Evolutionary conservation across 1,140 invertebrate species (phyloP).

Genomic region (Pachypsylla venusta): DNA sequence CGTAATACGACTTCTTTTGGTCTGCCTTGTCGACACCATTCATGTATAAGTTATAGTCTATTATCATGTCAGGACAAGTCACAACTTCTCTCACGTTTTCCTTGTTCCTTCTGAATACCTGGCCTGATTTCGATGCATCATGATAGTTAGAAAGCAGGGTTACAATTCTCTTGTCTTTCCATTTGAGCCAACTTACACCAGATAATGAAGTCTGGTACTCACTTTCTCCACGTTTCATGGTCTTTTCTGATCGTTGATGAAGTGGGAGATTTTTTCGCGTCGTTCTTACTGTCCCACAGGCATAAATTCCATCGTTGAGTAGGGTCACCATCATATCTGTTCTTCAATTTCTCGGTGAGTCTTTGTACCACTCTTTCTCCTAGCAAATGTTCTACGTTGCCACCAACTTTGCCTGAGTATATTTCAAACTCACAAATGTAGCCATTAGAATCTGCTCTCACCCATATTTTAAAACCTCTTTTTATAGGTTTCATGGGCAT

Average conservation of each 20-base stretch:
- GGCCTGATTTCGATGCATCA: not conserved
- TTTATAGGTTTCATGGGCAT: slow-evolving; percentile 28
- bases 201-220: slow-evolving; percentile 10
- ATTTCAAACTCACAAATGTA: slow-evolving; percentile 20
- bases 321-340: slow-evolving; percentile 16
- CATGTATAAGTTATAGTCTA: slow-evolving; percentile 30
- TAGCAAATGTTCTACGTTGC: slow-evolving; percentile 18
- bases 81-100: slow-evolving; percentile 17
- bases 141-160: slow-evolving; percentile 10
- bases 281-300: slow-evolving; percentile 21
- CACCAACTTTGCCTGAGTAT: slow-evolving; percentile 19
- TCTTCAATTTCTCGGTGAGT: slow-evolving; percentile 12
- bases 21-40: slow-evolving; percentile 29
- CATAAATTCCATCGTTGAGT: slow-evolving; percentile 18
- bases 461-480: slow-evolving; percentile 11
- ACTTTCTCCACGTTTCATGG: slow-evolving; percentile 21
- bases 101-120: slow-evolving; percentile 1
- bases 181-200: slow-evolving; percentile 13
- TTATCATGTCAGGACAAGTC: slow-evolving; percentile 24
- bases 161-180: slow-evolving; percentile 11
- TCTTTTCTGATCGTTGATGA: slow-evolving; percentile 16
- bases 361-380: slow-evolving; percentile 21
- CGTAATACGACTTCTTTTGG: slow-evolving; percentile 26
- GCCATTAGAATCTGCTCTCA: slow-evolving; percentile 2
- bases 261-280: slow-evolving; percentile 20